A percentile compares a stretch with the other conserved stretches of the same genome.
Evolutionary conservation across 2,888 invertebrate species (phyloP).

Genomic region (Nemotelus nigrinus): DNA sequence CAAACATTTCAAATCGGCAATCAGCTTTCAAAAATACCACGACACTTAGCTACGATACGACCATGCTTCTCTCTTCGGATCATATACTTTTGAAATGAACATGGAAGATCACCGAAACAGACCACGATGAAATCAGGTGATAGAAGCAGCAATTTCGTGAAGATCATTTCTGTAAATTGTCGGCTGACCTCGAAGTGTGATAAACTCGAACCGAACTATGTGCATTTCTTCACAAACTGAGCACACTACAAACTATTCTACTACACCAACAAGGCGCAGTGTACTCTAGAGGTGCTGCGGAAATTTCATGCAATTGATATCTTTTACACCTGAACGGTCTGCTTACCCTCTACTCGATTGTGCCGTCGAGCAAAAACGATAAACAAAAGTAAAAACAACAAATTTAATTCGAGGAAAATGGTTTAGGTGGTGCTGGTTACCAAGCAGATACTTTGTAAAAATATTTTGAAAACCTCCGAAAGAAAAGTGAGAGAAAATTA

Average conservation of each 20-base stretch:
- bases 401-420: background rate
- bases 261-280: background rate
- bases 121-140: slow-evolving; percentile 12
- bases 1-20: too few relatives aligned
- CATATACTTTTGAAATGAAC: background rate
- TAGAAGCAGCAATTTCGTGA: slow-evolving; percentile 8
- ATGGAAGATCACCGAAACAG: background rate
- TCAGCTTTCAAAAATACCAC: too few relatives aligned
- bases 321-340: slow-evolving; percentile 1
- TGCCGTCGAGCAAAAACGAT: background rate
- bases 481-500: slow-evolving; percentile 40
- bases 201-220: slow-evolving; percentile 14
- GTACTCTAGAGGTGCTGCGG: background rate
- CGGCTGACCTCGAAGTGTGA: slow-evolving; percentile 30
- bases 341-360: background rate
- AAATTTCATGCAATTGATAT: slow-evolving; percentile 27
- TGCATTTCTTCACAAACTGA: background rate
- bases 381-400: slow-evolving; percentile 26
- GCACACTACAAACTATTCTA: background rate
- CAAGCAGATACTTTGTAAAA: too few relatives aligned
- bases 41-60: background rate
- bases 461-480: too few relatives aligned
- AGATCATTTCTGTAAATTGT: slow-evolving; percentile 9
- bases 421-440: background rate
- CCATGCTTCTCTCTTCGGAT: background rate